phyloP scores from a whole-genome alignment of 2,888 invertebrate genomes.

The Drosophila quasianomalipes region DNA sequence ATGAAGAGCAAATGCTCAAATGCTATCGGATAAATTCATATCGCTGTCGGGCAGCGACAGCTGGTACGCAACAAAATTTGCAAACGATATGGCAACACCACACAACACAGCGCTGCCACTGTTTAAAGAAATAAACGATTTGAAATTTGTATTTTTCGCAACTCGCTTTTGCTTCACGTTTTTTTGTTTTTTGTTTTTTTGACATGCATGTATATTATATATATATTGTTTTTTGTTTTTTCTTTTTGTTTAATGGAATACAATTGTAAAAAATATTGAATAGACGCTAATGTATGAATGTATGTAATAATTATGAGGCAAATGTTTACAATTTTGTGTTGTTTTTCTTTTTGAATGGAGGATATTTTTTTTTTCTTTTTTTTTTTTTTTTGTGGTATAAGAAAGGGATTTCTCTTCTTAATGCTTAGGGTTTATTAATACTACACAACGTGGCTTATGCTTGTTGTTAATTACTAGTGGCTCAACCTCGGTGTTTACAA shows the following conservation, averaged over 20 bases:
- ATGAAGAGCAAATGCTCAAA: background rate
- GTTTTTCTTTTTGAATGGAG: conserved; percentile 27
- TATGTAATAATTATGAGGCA: conserved; percentile 71
- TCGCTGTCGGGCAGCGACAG: background rate
- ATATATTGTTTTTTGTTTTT: conserved; percentile 15
- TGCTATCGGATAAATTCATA: conserved; percentile 1
- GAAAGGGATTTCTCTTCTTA: conserved; percentile 34
- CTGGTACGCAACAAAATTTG: background rate
- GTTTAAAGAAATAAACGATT: background rate
- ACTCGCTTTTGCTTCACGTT: conserved; percentile 5
- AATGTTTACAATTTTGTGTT: conserved; percentile 54
- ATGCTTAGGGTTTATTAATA: conserved; percentile 52
- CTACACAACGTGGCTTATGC: conserved; percentile 53
- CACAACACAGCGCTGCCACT: background rate
- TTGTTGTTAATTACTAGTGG: conserved; percentile 56
- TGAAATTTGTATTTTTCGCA: conserved; percentile 4
- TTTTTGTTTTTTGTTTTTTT: conserved; percentile 20
- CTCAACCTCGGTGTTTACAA: conserved; percentile 69
- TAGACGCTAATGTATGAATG: conserved; percentile 57
- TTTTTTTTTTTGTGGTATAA: background rate
- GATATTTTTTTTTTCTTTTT: background rate
- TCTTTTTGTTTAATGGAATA: conserved; percentile 54
- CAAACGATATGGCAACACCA: background rate
- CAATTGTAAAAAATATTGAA: conserved; percentile 72
- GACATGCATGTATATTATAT: conserved; percentile 39